Conservation (phyloP, 2,113 vertebrate genomes). For the Columbina picui region DNA sequence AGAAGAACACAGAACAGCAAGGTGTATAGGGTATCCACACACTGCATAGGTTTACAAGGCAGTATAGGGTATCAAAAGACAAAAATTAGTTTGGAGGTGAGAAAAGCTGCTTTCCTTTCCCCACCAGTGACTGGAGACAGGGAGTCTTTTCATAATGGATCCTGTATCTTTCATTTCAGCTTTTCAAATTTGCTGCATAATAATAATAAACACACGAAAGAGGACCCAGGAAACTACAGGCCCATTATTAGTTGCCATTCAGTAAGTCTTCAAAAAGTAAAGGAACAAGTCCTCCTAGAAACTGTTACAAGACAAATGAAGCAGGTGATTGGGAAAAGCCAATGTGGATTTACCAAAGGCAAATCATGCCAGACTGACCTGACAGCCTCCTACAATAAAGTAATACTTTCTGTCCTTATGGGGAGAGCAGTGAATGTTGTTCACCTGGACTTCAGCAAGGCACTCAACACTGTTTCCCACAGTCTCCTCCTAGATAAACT, state of each 20-base stretch:
- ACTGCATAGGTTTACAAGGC: background rate
- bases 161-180: background rate
- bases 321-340: background rate
- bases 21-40: background rate
- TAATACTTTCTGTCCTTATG: background rate
- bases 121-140: background rate
- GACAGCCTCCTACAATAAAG: background rate
- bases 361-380: background rate
- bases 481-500: background rate
- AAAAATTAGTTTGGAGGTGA: background rate
- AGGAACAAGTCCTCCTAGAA: background rate
- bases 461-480: background rate
- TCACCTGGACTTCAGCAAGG: background rate
- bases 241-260: background rate
- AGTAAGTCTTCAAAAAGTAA: background rate
- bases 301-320: background rate
- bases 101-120: background rate
- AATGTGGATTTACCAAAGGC: background rate
- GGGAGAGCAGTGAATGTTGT: background rate
- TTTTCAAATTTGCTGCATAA: background rate
- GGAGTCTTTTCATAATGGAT: background rate
- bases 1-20: background rate
- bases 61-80: background rate
- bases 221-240: background rate
- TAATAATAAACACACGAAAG: background rate